Evolutionary conservation across 2,888 invertebrate species (phyloP).

Genomic region (Mimas tiliae): DNA sequence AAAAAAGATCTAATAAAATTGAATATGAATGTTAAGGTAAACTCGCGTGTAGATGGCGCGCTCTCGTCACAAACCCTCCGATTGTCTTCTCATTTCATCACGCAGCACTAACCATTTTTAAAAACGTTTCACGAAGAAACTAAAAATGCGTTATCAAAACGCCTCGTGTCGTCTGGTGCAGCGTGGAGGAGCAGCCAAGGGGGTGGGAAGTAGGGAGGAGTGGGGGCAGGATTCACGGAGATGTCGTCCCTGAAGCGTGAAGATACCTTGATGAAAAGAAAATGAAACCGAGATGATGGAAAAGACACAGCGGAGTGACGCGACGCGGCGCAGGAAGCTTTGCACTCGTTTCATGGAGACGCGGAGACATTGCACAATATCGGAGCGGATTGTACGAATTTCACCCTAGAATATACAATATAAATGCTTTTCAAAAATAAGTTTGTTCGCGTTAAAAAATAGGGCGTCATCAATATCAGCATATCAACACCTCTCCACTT

Average conservation of each 20-base stretch:
- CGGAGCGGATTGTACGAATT: background rate
- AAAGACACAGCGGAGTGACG: slow-evolving; percentile 6
- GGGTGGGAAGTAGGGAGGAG: slow-evolving; percentile 17
- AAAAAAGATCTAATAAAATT: no score
- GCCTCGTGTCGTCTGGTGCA: slow-evolving; percentile 16
- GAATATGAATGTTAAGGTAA: background rate
- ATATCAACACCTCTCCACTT: no score
- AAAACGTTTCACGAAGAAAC: slow-evolving; percentile 3
- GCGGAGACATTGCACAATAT: background rate
- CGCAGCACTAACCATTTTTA: slow-evolving; percentile 1
- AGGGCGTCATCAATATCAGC: no score
- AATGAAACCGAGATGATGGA: slow-evolving; percentile 60
- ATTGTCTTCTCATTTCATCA: background rate
- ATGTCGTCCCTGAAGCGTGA: slow-evolving; percentile 63
- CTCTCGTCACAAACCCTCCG: background rate
- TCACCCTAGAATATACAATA: no score
- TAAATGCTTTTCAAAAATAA: no score
- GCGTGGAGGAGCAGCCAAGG: slow-evolving; percentile 35
- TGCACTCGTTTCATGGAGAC: background rate
- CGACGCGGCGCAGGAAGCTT: background rate
- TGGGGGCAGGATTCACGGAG: slow-evolving; percentile 40
- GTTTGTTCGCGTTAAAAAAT: no score
- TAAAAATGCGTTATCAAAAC: slow-evolving; percentile 63
- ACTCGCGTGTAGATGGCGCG: background rate
- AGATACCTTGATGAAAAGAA: slow-evolving; percentile 75